These are phyloP conservation scores for Andrena dorsata DNA, from an alignment of 2,888 invertebrate genomes.

Conservation along the genomic window DNA sequence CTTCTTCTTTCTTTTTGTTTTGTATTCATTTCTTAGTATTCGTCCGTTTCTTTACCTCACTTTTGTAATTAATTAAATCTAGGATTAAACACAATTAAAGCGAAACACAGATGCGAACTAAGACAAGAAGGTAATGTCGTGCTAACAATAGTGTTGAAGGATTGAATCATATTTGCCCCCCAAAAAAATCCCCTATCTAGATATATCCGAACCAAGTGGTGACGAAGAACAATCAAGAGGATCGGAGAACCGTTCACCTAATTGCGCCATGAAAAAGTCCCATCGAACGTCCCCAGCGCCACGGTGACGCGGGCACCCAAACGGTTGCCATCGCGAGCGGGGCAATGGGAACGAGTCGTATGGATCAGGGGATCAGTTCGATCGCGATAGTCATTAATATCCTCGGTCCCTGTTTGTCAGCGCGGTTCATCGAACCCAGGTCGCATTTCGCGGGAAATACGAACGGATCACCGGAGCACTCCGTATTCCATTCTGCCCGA, in stretches of 20 bases:
- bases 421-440: constrained; percentile 14
- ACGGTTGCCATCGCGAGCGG: not conserved
- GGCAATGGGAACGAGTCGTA: not conserved
- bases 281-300: not conserved
- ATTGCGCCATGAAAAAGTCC: not conserved
- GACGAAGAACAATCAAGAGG: no score
- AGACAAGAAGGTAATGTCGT: no score
- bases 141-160: no score
- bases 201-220: no score
- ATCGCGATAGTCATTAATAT: constrained; percentile 9
- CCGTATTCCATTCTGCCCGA: constrained; percentile 57
- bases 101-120: no score
- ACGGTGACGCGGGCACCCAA: not conserved
- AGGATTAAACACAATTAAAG: no score
- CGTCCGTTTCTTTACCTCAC: no score
- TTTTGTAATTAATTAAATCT: no score
- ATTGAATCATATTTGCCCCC: no score
- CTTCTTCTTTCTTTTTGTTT: no score
- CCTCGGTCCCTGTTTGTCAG: not conserved
- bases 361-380: constrained; percentile 5
- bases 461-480: constrained; percentile 47
- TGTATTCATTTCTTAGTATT: no score
- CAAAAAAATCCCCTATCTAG: no score
- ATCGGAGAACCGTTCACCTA: not conserved
- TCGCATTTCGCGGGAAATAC: constrained; percentile 37